Evolutionary conservation across 2,888 invertebrate species (phyloP), one percentile per base, ranked within the genome.

Genomic region (Xanthia togata): DNA sequence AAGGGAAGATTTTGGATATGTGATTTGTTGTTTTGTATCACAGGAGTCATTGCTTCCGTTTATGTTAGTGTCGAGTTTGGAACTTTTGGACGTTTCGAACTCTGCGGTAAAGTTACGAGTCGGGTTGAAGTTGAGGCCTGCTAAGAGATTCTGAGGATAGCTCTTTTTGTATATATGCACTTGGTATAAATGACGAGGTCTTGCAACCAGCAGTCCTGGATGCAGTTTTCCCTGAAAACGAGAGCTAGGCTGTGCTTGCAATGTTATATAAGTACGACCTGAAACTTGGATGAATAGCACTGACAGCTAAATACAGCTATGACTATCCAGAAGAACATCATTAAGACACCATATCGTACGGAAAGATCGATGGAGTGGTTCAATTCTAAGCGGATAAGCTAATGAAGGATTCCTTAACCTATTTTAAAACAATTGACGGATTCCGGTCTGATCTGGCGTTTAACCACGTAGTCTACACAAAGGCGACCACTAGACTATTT

Each of bases 351-450:
- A 17, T n/a, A n/a, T 31, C 8, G 14, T n/a, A n/a, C 17, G 31
- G 5, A 31, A 60, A 41, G 63, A 55, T 38, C 55, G 55, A 12
- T 38, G 47, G 31, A 23, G 35, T 35, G 8, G 44, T 26, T 12
- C 6, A 4, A 14, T 67, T 26, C 12, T 59, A 9, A 38, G 38
- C 35, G 23, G 41, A 17, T 57, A 41, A 64, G 41, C n/a, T 50
- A 12, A 64, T 78, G 80, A 72, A 44, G 57, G 73, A 78, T 79
- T n/a, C 26, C 14, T 50, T 35, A 23, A 11, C 26, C 79, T 64
- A 78, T 57, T 78, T 79, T 71, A 63, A 64, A 62, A 78, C 63
- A 78, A 79, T 72, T 78, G 63, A 50, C 20, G 1, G 4, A 62
- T 57, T 79, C 63, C 72, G 47, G 79, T 62, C n/a, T 41, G 47